Evolutionary conservation across 2,113 vertebrate genomes (phyloP), one percentile per base, ranked within the genome.

Genomic region (Microtus pennsylvanicus): DNA sequence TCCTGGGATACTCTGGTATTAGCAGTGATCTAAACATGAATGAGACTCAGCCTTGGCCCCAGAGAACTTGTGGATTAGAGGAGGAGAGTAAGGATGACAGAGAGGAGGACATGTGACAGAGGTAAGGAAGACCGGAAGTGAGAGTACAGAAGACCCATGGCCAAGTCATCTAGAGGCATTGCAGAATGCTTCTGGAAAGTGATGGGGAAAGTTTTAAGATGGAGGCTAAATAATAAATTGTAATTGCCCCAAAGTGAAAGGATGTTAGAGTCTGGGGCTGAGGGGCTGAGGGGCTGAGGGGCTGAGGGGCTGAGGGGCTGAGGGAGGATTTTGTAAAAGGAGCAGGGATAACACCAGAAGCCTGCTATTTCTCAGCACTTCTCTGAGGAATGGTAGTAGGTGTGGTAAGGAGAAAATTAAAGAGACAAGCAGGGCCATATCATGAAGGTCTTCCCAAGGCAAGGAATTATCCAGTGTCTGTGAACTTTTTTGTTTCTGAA

Each of bases 131-230:
- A 24, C 47, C 12, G 1, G 9, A 19, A 42, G 58, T 45, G 78
- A 38, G 78, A 72, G 38, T 14, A 9, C 17, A 87, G 47, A 61
- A 12, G n/a, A 38, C 5, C 82, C 45, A 61, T 3, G 55, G n/a
- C 26, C 4, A 55, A 5, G 0, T 50, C 55, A 94, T 47, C 33
- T 19, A 11, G n/a, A 75, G 42, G 5, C 7, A 24, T 7, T 8
- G 33, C 63, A 90, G 52, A 83, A 76, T 17, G 55, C 52, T 94
- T 95, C 70, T 74, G 55, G 80, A 95, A 95, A n/a, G 38, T 90
- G 76, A 61, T 81, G 24, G 33, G 52, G 9, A 11, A 69, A 45
- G 3, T 92, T 78, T 90, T 47, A 92, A 89, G 75, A 88, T n/a
- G 12, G 77, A 8, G 47, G 1, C 28, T 91, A 91, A 93, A 87